These are phyloP conservation scores for Drosophila repletoides DNA, from an alignment of 1,140 invertebrate genomes.

Conservation along the genomic window DNA sequence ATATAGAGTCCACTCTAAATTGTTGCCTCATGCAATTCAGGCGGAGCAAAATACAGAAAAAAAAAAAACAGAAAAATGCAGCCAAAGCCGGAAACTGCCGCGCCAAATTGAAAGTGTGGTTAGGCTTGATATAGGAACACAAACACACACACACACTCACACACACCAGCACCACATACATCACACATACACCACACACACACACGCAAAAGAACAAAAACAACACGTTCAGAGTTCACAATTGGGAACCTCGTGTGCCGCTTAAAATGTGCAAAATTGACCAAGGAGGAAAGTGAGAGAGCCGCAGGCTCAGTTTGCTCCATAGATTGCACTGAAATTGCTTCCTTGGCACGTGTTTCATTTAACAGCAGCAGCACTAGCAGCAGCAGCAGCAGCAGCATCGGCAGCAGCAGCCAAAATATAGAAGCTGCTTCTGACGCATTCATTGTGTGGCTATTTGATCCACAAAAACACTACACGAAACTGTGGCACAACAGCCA, in stretches of 20 bases:
- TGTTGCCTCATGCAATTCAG: conserved; percentile 21
- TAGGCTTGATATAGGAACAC: conserved; percentile 8
- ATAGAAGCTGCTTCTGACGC: conserved; percentile 46
- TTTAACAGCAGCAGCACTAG: conserved; percentile 73
- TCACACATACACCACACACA: conserved; percentile 25
- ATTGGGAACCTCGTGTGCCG: conserved; percentile 42
- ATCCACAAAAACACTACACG: conserved; percentile 25
- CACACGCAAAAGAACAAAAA: background rate
- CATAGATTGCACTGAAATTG: conserved; percentile 75
- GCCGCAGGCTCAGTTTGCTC: conserved; percentile 45
- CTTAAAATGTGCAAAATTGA: conserved; percentile 62
- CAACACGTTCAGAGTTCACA: conserved; percentile 17
- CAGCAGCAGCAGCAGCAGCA: no score
- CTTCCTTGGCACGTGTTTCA: conserved; percentile 79
- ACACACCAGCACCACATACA: background rate
- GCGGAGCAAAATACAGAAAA: background rate
- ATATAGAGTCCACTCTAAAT: conserved; percentile 3
- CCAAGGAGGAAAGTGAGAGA: conserved; percentile 30
- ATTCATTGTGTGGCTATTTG: conserved; percentile 58
- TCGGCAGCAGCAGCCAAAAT: no score
- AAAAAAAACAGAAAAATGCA: conserved; percentile 15
- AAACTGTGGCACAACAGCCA: conserved; percentile 8
- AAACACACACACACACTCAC: conserved; percentile 15
- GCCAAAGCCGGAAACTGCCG: conserved; percentile 51
- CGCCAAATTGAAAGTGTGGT: conserved; percentile 62